phyloP scores from a whole-genome alignment of 2,113 vertebrate species.

The Salvelinus namaycush region DNA sequence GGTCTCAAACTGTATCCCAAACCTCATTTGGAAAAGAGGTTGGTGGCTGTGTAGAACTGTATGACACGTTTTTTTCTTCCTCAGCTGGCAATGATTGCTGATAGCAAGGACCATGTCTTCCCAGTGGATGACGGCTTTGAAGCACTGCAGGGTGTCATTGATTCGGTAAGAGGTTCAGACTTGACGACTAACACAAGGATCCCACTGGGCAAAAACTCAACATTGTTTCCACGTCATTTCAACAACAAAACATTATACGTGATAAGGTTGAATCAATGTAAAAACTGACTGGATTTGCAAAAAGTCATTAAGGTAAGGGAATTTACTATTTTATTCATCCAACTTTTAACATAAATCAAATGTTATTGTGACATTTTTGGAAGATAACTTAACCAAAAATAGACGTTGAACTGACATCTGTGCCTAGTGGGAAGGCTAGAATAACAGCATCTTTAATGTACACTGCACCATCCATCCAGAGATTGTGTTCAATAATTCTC shows the following conservation, averaged over 20 bases:
- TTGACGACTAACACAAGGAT: background rate
- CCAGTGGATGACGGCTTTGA: slow-evolving; percentile 83
- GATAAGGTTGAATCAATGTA: too few species aligned
- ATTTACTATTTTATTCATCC: too few species aligned
- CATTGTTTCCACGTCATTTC: too few species aligned
- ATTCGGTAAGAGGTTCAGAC: slow-evolving; percentile 82
- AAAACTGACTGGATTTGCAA: too few species aligned
- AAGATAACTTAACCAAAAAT: too few species aligned
- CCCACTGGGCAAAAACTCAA: background rate
- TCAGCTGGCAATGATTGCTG: slow-evolving; percentile 96
- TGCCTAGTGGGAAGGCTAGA: background rate
- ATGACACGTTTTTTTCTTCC: background rate
- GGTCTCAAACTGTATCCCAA: background rate
- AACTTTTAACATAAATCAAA: too few species aligned
- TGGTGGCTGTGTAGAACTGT: background rate
- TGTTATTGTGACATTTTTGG: too few species aligned
- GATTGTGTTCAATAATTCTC: background rate
- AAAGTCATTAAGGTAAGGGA: too few species aligned
- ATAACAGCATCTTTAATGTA: background rate
- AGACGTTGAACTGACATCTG: too few species aligned
- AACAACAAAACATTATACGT: too few species aligned
- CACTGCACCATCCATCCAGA: background rate
- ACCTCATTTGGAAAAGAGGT: background rate
- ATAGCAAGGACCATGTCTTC: slow-evolving; percentile 86
- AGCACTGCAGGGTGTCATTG: slow-evolving; percentile 93